Evolutionary conservation across 2,797 vertebrate species (phyloP).

Genomic region (Lindbergichthys nudifrons): DNA sequence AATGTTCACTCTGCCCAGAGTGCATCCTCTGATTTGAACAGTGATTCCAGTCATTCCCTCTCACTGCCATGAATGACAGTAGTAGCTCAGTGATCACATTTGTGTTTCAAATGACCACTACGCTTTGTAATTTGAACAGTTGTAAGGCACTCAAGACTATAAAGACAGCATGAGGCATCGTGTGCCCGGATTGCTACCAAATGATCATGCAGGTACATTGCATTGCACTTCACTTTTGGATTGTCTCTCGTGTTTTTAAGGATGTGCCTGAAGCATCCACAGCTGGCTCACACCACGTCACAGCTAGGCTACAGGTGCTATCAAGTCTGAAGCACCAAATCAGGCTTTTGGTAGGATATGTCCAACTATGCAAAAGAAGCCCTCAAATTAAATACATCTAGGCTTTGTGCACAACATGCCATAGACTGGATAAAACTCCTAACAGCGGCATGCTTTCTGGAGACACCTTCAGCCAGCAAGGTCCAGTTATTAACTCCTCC

Average conservation of each 20-base stretch:
- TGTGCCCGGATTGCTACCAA: background rate
- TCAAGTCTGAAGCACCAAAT: slow-evolving; percentile 17
- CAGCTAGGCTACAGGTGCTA: slow-evolving; percentile 54
- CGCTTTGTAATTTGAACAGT: background rate
- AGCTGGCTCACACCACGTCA: slow-evolving; percentile 40
- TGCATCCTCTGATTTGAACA: slow-evolving; percentile 6
- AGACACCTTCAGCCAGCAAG: slow-evolving; percentile 23
- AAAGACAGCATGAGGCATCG: background rate
- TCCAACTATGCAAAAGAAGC: slow-evolving; percentile 10
- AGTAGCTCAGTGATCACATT: slow-evolving; percentile 7
- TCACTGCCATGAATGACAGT: background rate
- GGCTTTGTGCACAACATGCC: background rate
- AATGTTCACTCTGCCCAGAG: slow-evolving; percentile 9
- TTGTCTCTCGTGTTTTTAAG: slow-evolving; percentile 22
- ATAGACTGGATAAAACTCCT: background rate
- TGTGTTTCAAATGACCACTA: background rate
- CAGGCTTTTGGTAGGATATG: slow-evolving; percentile 22
- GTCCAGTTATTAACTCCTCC: slow-evolving; percentile 23
- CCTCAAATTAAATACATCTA: background rate
- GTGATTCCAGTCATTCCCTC: background rate
- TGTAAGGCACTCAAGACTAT: background rate
- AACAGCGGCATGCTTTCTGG: background rate
- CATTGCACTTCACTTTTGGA: background rate
- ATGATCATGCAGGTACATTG: background rate
- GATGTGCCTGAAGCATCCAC: slow-evolving; percentile 26